Percentiles rank a stretch among this genome's conserved stretches.
Conservation (phyloP, 1,140 invertebrate genomes). For the Aradophagus sp. region DNA sequence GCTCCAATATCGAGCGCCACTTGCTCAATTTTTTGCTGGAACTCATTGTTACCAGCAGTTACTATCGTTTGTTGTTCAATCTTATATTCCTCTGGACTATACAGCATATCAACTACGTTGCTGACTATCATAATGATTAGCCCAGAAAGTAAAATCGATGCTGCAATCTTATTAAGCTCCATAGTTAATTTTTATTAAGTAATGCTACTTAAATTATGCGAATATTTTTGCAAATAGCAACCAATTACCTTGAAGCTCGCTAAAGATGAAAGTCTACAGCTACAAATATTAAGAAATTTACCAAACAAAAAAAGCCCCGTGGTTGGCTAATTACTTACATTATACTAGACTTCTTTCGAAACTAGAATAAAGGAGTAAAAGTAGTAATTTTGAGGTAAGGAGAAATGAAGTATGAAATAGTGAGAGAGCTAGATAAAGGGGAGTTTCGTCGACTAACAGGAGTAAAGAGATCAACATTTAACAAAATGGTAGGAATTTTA, state of each 20-base stretch:
- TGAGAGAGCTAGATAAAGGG: too few species aligned
- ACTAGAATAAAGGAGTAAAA: too few species aligned
- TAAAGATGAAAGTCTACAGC: conserved; percentile 20
- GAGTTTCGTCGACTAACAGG: too few species aligned
- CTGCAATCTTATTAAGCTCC: conserved; percentile 32
- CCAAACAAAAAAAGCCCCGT: conserved; percentile 1
- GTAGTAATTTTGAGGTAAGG: too few species aligned
- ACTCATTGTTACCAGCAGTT: conserved; percentile 22
- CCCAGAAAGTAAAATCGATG: conserved; percentile 31
- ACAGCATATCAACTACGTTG: conserved; percentile 27
- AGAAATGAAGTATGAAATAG: too few species aligned
- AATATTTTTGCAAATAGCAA: conserved; percentile 31
- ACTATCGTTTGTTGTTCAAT: conserved; percentile 29
- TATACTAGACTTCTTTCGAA: too few species aligned
- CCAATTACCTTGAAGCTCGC: conserved; percentile 26
- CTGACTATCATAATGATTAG: conserved; percentile 30
- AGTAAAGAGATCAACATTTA: too few species aligned
- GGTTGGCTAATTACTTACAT: too few species aligned
- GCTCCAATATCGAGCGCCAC: conserved; percentile 30
- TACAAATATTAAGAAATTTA: too few species aligned
- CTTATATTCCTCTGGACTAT: conserved; percentile 28
- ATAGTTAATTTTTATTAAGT: conserved; percentile 28
- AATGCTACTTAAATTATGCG: conserved; percentile 29
- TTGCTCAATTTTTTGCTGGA: conserved; percentile 30
- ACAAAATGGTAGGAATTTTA: too few species aligned